Evolutionary conservation across 2,797 vertebrate species (phyloP).

Genomic region (Gorsachius magnificus): DNA sequence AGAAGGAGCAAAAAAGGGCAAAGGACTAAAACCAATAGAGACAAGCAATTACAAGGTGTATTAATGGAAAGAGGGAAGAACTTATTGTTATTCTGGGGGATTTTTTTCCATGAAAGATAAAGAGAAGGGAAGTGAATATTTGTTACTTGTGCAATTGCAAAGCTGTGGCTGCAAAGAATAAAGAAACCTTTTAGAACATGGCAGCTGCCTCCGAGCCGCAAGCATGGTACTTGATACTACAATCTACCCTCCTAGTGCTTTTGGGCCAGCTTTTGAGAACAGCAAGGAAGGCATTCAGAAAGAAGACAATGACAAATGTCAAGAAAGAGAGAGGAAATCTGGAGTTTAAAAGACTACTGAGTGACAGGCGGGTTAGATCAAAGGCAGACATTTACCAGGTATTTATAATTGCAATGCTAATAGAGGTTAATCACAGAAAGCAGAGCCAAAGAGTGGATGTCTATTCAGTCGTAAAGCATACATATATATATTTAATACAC

Average conservation of each 20-base stretch:
- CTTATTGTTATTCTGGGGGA: slow-evolving; percentile 57
- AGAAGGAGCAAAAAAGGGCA: slow-evolving; percentile 74
- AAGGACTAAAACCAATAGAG: slow-evolving; percentile 72
- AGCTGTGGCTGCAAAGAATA: slow-evolving; percentile 74
- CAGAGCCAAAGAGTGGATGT: slow-evolving; percentile 20
- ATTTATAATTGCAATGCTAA: slow-evolving; percentile 78
- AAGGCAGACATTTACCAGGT: slow-evolving; percentile 77
- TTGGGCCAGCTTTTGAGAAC: slow-evolving; percentile 74
- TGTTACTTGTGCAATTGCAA: slow-evolving; percentile 60
- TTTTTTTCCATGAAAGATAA: slow-evolving; percentile 60
- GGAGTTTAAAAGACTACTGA: slow-evolving; percentile 78
- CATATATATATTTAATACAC: not conserved
- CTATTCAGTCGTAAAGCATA: not conserved
- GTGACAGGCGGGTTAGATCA: slow-evolving; percentile 78
- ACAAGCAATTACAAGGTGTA: slow-evolving; percentile 79
- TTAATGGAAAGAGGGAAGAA: slow-evolving; percentile 64
- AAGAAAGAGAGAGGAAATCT: slow-evolving; percentile 71
- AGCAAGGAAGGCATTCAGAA: slow-evolving; percentile 74
- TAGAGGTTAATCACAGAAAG: slow-evolving; percentile 73
- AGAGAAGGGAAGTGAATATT: slow-evolving; percentile 66
- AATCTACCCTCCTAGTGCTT: slow-evolving; percentile 65
- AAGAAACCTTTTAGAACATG: slow-evolving; percentile 77
- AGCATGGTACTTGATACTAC: slow-evolving; percentile 81
- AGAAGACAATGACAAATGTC: slow-evolving; percentile 79
- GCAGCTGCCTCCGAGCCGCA: slow-evolving; percentile 74